Evolutionary conservation across 2,113 vertebrate species (phyloP).

Genomic region (Puma concolor): DNA sequence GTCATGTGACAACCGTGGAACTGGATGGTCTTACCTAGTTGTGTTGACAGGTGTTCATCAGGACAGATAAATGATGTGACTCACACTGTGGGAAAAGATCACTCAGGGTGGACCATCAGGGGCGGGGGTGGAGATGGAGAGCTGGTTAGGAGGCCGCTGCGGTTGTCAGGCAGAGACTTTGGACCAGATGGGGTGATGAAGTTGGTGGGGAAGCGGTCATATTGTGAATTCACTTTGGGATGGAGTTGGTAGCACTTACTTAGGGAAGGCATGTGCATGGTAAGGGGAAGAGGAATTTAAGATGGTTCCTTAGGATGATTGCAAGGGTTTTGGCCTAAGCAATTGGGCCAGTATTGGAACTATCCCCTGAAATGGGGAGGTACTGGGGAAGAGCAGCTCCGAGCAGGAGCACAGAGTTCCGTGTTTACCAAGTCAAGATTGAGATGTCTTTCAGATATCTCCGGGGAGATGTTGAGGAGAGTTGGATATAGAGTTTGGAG

Average conservation of each 20-base stretch:
- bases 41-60: neutral
- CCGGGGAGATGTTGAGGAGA: neutral
- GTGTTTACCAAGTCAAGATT: neutral
- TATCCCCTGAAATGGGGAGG: neutral
- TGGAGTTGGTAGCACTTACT: neutral
- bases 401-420: neutral
- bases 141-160: neutral
- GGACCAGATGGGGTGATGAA: neutral
- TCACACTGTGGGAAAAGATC: neutral
- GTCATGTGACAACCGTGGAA: neutral
- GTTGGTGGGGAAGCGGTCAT: neutral
- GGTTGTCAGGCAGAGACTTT: neutral
- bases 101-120: no score
- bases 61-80: neutral
- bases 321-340: neutral
- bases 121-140: neutral
- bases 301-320: neutral
- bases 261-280: neutral
- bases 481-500: neutral
- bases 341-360: neutral
- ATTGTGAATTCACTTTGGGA: neutral
- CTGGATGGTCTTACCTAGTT: neutral
- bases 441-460: neutral
- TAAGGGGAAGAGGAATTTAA: neutral
- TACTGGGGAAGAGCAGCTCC: neutral